Percentiles rank a stretch among this genome's conserved stretches.
Conservation (phyloP, 2,113 vertebrate species). For the Oenanthe melanoleuca region DNA sequence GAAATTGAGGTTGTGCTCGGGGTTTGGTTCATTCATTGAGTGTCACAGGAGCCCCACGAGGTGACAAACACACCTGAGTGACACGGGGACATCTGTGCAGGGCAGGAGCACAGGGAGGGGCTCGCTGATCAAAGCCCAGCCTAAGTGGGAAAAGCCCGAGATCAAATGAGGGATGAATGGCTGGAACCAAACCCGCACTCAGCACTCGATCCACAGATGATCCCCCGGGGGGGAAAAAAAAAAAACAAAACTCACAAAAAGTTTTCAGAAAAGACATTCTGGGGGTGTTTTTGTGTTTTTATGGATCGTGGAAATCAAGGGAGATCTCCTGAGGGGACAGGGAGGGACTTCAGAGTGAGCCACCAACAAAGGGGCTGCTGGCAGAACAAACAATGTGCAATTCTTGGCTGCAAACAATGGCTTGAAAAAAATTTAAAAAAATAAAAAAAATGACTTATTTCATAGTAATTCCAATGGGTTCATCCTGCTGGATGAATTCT, state of each 20-base stretch:
- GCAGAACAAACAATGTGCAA: constrained; percentile 28
- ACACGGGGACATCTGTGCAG: too few species aligned
- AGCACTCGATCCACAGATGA: background rate
- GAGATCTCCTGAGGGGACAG: constrained; percentile 44
- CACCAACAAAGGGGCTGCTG: constrained; percentile 39
- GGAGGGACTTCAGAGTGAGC: constrained; percentile 26
- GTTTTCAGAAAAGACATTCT: background rate
- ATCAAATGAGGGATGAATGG: constrained; percentile 24
- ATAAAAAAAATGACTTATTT: background rate
- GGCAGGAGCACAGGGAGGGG: too few species aligned
- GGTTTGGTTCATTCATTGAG: too few species aligned
- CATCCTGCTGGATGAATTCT: background rate
- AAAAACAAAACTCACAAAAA: background rate
- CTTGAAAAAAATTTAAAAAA: background rate
- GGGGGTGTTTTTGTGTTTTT: background rate
- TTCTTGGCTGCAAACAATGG: background rate
- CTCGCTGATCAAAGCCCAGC: background rate
- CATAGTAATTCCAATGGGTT: background rate
- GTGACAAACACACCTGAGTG: too few species aligned
- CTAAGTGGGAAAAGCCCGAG: background rate
- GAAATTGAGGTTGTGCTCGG: too few species aligned
- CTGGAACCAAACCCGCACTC: background rate
- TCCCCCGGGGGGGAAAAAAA: background rate
- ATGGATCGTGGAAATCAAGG: constrained; percentile 29
- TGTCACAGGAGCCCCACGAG: too few species aligned